Conservation (phyloP, 1,140 invertebrate genomes). For the Bombus sylvicola region DNA sequence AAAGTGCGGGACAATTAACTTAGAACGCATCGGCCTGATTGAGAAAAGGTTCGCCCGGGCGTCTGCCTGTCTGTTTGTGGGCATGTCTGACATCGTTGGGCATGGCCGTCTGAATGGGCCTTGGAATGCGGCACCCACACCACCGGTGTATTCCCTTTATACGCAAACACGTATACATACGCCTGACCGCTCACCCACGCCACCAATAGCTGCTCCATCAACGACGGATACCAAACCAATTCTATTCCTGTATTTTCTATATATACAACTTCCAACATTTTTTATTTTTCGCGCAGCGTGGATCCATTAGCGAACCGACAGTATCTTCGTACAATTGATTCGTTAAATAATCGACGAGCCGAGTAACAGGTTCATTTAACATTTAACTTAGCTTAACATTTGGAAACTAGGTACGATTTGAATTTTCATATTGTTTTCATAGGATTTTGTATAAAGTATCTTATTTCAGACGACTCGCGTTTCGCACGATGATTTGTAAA, state of each 20-base stretch:
- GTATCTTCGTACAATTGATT: not conserved
- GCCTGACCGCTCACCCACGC: constrained; percentile 64
- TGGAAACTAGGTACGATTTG: not conserved
- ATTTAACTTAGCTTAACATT: not conserved
- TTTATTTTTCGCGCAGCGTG: not conserved
- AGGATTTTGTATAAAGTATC: too few species aligned
- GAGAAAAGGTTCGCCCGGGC: constrained; percentile 69
- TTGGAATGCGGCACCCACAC: constrained; percentile 75
- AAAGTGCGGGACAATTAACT: constrained; percentile 72
- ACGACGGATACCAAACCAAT: constrained; percentile 61
- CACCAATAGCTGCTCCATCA: constrained; percentile 54
- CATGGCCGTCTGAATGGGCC: constrained; percentile 78
- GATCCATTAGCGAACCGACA: not conserved
- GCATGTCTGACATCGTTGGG: constrained; percentile 79
- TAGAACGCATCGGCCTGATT: constrained; percentile 71
- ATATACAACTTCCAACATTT: not conserved
- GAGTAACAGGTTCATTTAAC: not conserved
- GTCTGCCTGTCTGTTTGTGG: constrained; percentile 76
- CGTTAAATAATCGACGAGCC: not conserved
- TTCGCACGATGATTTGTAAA: too few species aligned
- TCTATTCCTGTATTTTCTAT: not conserved
- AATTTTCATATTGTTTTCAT: too few species aligned
- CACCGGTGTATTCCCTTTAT: constrained; percentile 71
- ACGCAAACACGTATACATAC: constrained; percentile 67
- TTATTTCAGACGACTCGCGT: too few species aligned